Evolutionary conservation across 2,888 invertebrate species (phyloP).

Genomic region (Itoplectis maculator): DNA sequence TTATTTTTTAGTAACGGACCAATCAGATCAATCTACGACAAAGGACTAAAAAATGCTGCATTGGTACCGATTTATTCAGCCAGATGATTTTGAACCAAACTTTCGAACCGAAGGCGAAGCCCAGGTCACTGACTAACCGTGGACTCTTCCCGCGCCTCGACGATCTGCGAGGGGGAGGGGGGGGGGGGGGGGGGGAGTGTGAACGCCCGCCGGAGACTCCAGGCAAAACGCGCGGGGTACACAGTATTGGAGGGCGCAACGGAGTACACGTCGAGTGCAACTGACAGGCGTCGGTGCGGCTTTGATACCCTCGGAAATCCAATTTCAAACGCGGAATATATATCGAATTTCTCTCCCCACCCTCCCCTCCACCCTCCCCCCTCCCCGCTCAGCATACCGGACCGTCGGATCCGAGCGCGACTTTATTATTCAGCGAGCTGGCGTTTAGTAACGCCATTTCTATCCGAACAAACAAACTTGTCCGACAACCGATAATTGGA

Average conservation of each 20-base stretch:
- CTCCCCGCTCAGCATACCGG: too few relatives aligned
- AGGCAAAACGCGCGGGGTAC: conserved; percentile 37
- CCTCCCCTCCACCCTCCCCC: conserved; percentile 15
- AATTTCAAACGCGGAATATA: conserved; percentile 65
- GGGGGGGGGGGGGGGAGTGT: conserved; percentile 14
- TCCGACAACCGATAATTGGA: not conserved
- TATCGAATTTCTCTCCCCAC: conserved; percentile 54
- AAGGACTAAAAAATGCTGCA: too few relatives aligned
- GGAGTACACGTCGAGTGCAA: conserved; percentile 55
- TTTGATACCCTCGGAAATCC: conserved; percentile 67
- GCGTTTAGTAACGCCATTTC: not conserved
- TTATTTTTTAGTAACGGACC: too few relatives aligned
- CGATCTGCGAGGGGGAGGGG: not conserved
- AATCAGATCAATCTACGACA: too few relatives aligned
- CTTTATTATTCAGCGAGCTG: conserved; percentile 29
- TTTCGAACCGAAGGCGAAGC: too few relatives aligned
- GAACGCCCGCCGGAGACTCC: conserved; percentile 23
- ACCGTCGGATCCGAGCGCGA: not conserved
- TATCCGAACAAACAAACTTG: not conserved
- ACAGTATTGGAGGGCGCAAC: conserved; percentile 7
- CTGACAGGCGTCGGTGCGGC: conserved; percentile 63
- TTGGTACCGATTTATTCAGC: too few relatives aligned
- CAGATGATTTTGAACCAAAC: too few relatives aligned
- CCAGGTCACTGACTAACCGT: too few relatives aligned
- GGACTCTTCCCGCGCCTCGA: conserved; percentile 7